A percentile compares a stretch with the other conserved stretches of the same genome.
These are phyloP conservation scores for Lutjanus argentimaculatus DNA, from an alignment of 2,797 vertebrate genomes.

Conservation along the genomic window DNA sequence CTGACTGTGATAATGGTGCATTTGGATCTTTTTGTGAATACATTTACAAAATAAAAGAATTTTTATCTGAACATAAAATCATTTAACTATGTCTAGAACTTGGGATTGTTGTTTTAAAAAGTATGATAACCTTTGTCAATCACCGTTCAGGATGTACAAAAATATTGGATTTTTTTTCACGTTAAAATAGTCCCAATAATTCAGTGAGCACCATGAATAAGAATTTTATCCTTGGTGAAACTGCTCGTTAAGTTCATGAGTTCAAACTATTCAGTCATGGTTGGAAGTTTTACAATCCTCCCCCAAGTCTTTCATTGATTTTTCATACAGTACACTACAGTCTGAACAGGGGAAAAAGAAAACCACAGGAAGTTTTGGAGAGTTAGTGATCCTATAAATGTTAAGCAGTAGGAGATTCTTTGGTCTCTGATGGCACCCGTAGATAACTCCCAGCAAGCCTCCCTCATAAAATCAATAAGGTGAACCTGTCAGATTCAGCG, in stretches of 20 bases:
- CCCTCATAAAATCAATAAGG: conserved; percentile 71
- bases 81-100: not conserved
- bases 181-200: conserved; percentile 16
- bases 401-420: conserved; percentile 57
- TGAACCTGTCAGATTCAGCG: conserved; percentile 56
- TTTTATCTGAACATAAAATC: not conserved
- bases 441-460: conserved; percentile 52
- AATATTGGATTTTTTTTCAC: not conserved
- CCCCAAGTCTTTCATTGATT: conserved; percentile 38
- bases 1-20: not conserved
- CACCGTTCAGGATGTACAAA: conserved; percentile 1
- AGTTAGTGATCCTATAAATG: conserved; percentile 62
- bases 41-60: not conserved
- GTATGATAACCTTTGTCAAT: conserved; percentile 4
- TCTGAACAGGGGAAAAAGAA: conserved; percentile 3
- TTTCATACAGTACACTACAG: conserved; percentile 14
- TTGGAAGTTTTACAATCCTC: conserved; percentile 27
- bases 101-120: conserved; percentile 1
- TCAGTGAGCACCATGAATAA: conserved; percentile 6
- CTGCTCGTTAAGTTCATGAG: conserved; percentile 23
- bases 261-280: conserved; percentile 25
- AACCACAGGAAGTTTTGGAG: conserved; percentile 32
- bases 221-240: conserved; percentile 2
- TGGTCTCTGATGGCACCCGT: conserved; percentile 51
- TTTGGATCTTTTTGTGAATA: not conserved